Percentiles rank a stretch among this genome's conserved stretches.
These are phyloP conservation scores for Hydraecia micacea DNA, from an alignment of 2,888 invertebrate genomes.

Conservation along the genomic window DNA sequence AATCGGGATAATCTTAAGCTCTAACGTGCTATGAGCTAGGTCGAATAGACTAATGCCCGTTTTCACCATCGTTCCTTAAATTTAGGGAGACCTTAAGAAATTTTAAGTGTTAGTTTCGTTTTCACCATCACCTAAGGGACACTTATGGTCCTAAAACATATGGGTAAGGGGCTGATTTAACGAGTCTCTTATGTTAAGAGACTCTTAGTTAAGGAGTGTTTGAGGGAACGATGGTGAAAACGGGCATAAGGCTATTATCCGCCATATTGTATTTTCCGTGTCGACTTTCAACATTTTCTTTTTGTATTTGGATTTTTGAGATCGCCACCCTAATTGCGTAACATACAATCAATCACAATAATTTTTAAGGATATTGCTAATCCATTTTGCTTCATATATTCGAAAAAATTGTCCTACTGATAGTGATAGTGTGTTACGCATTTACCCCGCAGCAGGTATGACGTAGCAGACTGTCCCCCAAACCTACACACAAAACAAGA, in stretches of 20 bases:
- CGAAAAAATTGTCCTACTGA: background rate
- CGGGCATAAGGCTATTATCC: background rate
- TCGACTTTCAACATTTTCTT: background rate
- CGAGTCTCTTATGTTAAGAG: too few species aligned
- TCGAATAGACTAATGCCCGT: background rate
- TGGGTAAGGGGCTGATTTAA: too few species aligned
- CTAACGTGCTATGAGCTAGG: background rate
- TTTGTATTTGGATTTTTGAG: background rate
- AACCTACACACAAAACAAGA: background rate
- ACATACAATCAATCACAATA: background rate
- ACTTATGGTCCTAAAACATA: too few species aligned
- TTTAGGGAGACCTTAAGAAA: too few species aligned
- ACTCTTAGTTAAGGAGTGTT: too few species aligned
- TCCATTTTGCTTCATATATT: too few species aligned
- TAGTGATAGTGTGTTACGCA: background rate
- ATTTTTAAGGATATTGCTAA: too few species aligned
- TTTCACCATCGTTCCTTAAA: too few species aligned
- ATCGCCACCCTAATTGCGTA: background rate
- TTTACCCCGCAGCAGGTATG: background rate
- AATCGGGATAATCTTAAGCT: background rate
- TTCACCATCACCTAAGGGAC: too few species aligned
- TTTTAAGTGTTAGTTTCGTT: too few species aligned
- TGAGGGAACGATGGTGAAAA: too few species aligned
- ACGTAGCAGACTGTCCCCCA: background rate
- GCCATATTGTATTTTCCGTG: background rate